Percentiles rank a stretch among this genome's conserved stretches.
phyloP scores from a whole-genome alignment of 2,113 vertebrate species.

The Lontra canadensis region DNA sequence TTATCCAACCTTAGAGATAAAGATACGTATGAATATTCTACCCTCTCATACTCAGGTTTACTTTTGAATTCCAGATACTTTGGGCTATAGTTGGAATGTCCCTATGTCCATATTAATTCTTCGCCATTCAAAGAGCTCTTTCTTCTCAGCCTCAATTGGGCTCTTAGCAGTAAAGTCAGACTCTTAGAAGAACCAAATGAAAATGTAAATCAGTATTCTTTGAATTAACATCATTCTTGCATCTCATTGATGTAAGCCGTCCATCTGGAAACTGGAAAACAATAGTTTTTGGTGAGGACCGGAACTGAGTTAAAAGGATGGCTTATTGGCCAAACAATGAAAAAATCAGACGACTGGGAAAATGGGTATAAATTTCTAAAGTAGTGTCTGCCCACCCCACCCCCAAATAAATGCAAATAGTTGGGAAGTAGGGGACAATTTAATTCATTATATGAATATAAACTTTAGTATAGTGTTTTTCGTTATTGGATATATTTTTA shows the following conservation, averaged over 20 bases:
- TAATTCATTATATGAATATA: background rate
- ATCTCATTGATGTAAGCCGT: background rate
- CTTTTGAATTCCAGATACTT: background rate
- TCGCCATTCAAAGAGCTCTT: background rate
- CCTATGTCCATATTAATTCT: background rate
- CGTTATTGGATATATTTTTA: background rate
- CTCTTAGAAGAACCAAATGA: background rate
- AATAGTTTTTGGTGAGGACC: background rate
- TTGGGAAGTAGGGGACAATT: slow-evolving; percentile 10
- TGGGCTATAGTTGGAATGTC: background rate
- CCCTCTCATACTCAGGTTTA: background rate
- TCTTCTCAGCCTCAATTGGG: background rate
- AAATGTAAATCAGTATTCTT: background rate
- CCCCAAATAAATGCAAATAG: background rate
- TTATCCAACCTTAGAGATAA: background rate
- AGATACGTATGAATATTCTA: background rate
- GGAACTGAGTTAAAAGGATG: background rate
- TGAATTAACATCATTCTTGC: background rate
- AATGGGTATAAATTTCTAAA: background rate
- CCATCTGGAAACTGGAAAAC: background rate
- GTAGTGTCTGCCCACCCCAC: no score
- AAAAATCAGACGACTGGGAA: background rate
- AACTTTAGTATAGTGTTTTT: background rate
- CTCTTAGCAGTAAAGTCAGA: background rate
- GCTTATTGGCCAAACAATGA: background rate